Evolutionary conservation across 2,113 vertebrate genomes (phyloP), one percentile per base, ranked within the genome.

Genomic region (Platysteira castanea): DNA sequence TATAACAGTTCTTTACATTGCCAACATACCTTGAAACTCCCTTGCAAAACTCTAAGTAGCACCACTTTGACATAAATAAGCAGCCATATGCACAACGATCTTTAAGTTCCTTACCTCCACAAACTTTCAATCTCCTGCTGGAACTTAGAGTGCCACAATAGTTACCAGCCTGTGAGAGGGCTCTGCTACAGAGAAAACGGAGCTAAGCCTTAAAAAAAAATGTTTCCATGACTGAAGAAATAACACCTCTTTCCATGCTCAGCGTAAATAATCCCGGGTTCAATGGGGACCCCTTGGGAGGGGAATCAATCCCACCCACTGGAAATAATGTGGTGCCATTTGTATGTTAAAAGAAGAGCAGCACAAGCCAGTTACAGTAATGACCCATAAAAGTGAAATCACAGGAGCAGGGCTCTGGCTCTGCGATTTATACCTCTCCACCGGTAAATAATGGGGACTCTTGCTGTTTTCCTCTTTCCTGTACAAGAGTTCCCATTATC

Each of bases 401-500:
- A 47, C 60, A 84, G 85, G 60, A 80, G 49, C 15, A 47, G 41
- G 64, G 64, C 77, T 92, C 69, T 13, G 2, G n/a, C 68, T 84
- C 79, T 92, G 76, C 68, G 28, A 94, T 94, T 96, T 87, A 73
- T 35, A 79, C 85, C 61, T 93, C 79, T 53, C 61, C 85, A 61
- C 31, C 61, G 68, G 73, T 64, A 94, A 95, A 92, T 95, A 96
- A 92, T 53, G 61, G 92, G 76, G 80, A 70, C 39, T 44, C 93
- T 88, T 84, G 95, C 93, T 94, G 95, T 0, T 78, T 92, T 81
- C 82, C 82, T 23, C 83, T 73, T 92, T 86, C 71, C 46, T 64
- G 30, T 42, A 47, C 53, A 59, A 78, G 87, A 87, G n/a, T 41
- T 92, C n/a, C 76, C 65, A 84, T 93, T 91, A 78, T 70, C 76